phyloP scores from a whole-genome alignment of 2,113 vertebrate genomes.

The Circaetus gallicus region DNA sequence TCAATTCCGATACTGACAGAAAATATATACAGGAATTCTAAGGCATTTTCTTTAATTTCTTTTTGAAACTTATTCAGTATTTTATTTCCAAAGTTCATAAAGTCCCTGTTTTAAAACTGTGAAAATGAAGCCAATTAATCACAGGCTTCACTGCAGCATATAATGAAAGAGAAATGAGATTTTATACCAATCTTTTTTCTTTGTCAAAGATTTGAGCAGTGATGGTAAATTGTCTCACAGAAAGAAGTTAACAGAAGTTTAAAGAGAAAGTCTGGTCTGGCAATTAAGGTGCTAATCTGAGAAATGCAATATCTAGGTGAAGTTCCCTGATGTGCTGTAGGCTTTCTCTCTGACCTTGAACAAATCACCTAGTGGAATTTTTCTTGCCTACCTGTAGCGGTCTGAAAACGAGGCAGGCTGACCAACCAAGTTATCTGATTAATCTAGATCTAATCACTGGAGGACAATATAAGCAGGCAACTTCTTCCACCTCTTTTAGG shows the following conservation, averaged over 20 bases:
- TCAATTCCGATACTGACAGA: neutral
- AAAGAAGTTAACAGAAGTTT: neutral
- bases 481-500: neutral
- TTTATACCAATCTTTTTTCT: neutral
- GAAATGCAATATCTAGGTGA: neutral
- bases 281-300: neutral
- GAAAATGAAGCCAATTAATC: neutral
- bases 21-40: neutral
- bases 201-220: neutral
- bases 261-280: neutral
- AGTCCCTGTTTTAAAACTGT: neutral
- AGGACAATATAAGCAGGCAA: neutral
- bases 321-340: neutral
- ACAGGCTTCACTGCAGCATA: neutral
- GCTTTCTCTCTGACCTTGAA: neutral
- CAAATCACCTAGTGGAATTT: neutral
- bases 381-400: neutral
- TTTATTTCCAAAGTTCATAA: neutral
- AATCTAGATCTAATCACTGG: neutral
- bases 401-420: neutral
- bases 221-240: neutral
- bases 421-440: neutral
- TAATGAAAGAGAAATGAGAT: neutral
- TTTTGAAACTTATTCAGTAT: neutral
- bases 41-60: neutral